Conservation (phyloP, 2,888 invertebrate genomes). For the Choreutis nemorana region DNA sequence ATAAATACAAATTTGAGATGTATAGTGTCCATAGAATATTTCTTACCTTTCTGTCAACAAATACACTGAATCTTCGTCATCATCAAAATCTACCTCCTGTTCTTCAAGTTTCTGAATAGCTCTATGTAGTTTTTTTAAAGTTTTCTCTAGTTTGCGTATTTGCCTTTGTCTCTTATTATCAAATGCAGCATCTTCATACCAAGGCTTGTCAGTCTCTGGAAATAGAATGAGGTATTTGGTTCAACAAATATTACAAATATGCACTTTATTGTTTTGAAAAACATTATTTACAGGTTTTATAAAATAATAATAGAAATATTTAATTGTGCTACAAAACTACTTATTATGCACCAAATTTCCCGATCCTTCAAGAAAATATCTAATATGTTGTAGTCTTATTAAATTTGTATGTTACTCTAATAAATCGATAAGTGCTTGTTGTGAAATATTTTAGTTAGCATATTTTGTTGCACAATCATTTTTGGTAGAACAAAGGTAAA, state of each 20-base stretch:
- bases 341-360: too few species aligned
- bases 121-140: slow-evolving; percentile 69
- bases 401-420: too few species aligned
- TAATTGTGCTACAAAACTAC: too few species aligned
- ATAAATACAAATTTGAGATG: background rate
- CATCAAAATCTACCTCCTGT: slow-evolving; percentile 76
- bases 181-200: slow-evolving; percentile 33
- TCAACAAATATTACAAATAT: background rate
- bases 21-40: slow-evolving; percentile 1
- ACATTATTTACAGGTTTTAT: too few species aligned
- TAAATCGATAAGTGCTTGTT: too few species aligned
- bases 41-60: slow-evolving; percentile 71
- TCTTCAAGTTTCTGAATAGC: slow-evolving; percentile 74
- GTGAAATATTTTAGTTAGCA: too few species aligned
- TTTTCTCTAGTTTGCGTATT: slow-evolving; percentile 65
- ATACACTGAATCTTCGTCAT: slow-evolving; percentile 77
- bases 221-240: slow-evolving; percentile 7
- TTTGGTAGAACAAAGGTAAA: too few species aligned
- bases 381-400: too few species aligned
- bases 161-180: slow-evolving; percentile 57
- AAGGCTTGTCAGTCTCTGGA: slow-evolving; percentile 22
- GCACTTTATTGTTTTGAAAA: background rate
- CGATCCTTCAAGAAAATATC: too few species aligned
- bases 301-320: too few species aligned
- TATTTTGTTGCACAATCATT: too few species aligned